phyloP scores from a whole-genome alignment of 1,140 invertebrate species.

The Dryas iulia region DNA sequence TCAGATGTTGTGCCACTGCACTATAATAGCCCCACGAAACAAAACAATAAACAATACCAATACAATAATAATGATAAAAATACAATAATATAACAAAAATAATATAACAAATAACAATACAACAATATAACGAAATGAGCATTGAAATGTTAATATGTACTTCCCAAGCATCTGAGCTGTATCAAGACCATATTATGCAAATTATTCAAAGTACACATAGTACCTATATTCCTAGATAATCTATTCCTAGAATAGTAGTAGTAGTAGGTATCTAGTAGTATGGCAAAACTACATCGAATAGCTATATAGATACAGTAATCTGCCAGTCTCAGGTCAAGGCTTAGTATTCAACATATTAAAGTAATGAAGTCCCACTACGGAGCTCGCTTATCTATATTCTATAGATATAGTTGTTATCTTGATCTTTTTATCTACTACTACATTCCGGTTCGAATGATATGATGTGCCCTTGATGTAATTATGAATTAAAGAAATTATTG shows the following conservation, averaged over 20 bases:
- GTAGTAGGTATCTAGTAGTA: too few species aligned
- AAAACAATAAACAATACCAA: too few species aligned
- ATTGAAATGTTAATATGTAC: too few species aligned
- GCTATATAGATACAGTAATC: not conserved
- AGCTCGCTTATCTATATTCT: slow-evolving; percentile 5
- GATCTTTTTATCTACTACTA: slow-evolving; percentile 2
- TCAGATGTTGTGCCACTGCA: too few species aligned
- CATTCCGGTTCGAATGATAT: not conserved
- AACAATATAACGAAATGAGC: too few species aligned
- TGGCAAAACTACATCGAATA: not conserved
- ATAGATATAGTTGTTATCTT: slow-evolving; percentile 7
- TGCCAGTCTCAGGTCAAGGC: not conserved
- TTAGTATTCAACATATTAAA: not conserved
- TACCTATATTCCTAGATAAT: too few species aligned
- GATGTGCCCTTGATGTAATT: not conserved
- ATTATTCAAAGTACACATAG: not conserved
- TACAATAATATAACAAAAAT: too few species aligned
- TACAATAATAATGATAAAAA: too few species aligned
- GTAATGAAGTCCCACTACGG: not conserved
- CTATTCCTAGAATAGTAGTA: not conserved
- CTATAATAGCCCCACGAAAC: too few species aligned
- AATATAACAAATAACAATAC: too few species aligned
- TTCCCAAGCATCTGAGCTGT: too few species aligned
- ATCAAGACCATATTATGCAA: too few species aligned
- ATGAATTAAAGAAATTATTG: not conserved